phyloP scores from a whole-genome alignment of 2,113 vertebrate genomes.

The Trachemys scripta region DNA sequence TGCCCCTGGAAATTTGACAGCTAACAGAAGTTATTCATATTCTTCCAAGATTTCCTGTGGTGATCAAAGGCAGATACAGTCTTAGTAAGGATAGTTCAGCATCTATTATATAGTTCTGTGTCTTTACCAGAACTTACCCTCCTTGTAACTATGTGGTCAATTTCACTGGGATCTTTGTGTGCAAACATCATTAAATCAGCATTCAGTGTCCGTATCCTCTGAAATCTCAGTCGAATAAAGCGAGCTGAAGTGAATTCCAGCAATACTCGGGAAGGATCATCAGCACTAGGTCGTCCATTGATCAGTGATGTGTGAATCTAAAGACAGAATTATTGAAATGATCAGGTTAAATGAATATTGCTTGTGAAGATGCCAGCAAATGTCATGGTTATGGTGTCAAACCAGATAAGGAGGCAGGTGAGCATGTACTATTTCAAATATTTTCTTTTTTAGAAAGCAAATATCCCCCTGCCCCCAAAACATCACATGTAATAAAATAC shows the following conservation, averaged over 20 bases:
- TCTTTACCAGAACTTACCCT: constrained; percentile 82
- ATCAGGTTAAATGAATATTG: background rate
- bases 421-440: background rate
- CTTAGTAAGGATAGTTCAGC: background rate
- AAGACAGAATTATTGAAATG: constrained; percentile 26
- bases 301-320: constrained; percentile 98
- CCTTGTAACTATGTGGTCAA: constrained; percentile 94
- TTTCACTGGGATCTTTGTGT: constrained; percentile 86
- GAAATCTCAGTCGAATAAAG: constrained; percentile 93
- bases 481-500: constrained; percentile 42
- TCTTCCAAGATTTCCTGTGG: background rate
- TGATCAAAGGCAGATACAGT: background rate
- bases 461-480: background rate
- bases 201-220: constrained; percentile 94
- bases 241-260: constrained; percentile 96
- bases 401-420: background rate
- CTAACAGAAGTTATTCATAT: background rate
- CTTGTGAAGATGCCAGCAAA: background rate
- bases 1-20: background rate
- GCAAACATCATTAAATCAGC: constrained; percentile 97
- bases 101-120: background rate
- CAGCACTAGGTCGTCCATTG: constrained; percentile 95
- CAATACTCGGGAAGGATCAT: constrained; percentile 90
- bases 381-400: background rate
- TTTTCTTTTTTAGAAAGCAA: background rate